Conservation (phyloP, 2,113 vertebrate genomes). For the Heterotis niloticus region DNA sequence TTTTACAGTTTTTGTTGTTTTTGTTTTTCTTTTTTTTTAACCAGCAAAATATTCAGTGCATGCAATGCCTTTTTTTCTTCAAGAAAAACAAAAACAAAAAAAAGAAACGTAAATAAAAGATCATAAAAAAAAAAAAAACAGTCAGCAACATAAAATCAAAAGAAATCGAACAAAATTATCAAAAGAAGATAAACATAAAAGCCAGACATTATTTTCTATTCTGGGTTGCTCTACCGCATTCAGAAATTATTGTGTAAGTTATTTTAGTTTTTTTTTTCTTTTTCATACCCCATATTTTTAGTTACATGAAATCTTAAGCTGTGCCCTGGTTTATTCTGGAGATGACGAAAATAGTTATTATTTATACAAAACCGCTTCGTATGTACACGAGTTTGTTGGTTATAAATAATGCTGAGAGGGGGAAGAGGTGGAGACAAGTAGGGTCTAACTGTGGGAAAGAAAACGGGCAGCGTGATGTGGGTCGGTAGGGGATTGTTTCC, state of each 20-base stretch:
- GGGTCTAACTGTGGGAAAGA: slow-evolving; percentile 44
- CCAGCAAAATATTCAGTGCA: slow-evolving; percentile 85
- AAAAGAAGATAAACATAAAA: slow-evolving; percentile 36
- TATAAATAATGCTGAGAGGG: slow-evolving; percentile 67
- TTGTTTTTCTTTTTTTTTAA: slow-evolving; percentile 72
- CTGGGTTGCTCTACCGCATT: slow-evolving; percentile 52
- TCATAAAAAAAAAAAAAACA: slow-evolving; percentile 69
- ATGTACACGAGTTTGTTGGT: slow-evolving; percentile 85
- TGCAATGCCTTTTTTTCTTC: slow-evolving; percentile 79
- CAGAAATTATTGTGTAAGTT: slow-evolving; percentile 60
- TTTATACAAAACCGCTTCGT: slow-evolving; percentile 97
- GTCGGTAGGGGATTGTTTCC: slow-evolving; percentile 49
- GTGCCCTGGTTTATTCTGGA: slow-evolving; percentile 87
- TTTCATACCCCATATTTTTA: slow-evolving; percentile 61
- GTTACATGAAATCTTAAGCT: slow-evolving; percentile 78
- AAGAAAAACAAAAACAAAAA: slow-evolving; percentile 40
- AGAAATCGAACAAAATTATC: slow-evolving; percentile 50
- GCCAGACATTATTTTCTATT: slow-evolving; percentile 54
- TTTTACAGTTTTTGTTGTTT: slow-evolving; percentile 49
- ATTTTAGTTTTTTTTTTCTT: slow-evolving; percentile 54
- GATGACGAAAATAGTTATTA: slow-evolving; percentile 98
- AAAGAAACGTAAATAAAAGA: slow-evolving; percentile 56
- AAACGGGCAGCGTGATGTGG: slow-evolving; percentile 43
- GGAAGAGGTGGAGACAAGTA: slow-evolving; percentile 40
- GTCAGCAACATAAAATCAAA: slow-evolving; percentile 40